Conservation (phyloP, 2,888 invertebrate genomes). For the Heteromurus nitidus region DNA sequence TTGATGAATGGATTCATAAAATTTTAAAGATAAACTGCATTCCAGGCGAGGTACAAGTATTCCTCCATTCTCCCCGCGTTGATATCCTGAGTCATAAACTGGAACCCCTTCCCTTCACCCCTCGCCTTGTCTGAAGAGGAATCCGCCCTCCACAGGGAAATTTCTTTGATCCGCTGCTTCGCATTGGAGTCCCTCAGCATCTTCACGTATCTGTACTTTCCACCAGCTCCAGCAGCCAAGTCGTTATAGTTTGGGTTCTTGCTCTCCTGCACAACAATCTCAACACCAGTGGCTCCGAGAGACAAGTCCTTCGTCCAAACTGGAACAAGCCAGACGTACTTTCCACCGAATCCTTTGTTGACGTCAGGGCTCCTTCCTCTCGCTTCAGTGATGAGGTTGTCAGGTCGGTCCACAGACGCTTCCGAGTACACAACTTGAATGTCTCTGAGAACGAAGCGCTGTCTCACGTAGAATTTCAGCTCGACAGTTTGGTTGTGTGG, state of each 20-base stretch:
- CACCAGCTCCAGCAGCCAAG: slow-evolving; percentile 13
- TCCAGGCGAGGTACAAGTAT: neutral
- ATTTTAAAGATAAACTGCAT: no score
- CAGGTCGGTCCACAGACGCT: neutral
- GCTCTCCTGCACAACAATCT: neutral
- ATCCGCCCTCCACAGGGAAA: neutral
- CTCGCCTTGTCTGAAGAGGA: neutral
- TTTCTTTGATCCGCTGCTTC: neutral
- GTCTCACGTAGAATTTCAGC: neutral
- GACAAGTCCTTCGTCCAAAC: neutral
- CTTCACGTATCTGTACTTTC: neutral
- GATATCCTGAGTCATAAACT: neutral
- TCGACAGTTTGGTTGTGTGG: neutral
- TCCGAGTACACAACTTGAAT: neutral
- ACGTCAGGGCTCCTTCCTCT: neutral
- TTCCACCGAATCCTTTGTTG: neutral
- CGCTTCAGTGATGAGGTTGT: neutral
- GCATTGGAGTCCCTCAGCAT: neutral
- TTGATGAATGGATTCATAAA: no score
- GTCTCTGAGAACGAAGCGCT: neutral
- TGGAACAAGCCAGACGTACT: neutral
- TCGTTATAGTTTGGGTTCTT: neutral
- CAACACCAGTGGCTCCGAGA: neutral
- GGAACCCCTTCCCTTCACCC: neutral
- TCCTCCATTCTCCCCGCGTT: neutral